Evolutionary conservation across 2,888 invertebrate genomes (phyloP).

Genomic region (Drosophila testacea): DNA sequence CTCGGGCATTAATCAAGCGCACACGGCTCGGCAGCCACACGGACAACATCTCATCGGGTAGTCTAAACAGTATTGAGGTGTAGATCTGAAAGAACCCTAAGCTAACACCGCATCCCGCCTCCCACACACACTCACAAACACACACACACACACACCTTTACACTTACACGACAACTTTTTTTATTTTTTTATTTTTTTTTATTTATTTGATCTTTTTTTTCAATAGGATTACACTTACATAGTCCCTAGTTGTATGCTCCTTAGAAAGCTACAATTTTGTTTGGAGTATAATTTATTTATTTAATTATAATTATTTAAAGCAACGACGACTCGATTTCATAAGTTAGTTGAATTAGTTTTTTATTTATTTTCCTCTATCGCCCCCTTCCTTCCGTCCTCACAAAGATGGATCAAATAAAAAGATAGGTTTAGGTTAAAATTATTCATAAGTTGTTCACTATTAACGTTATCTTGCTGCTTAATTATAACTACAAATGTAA

Average conservation of each 20-base stretch:
- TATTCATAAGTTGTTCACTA: slow-evolving; percentile 57
- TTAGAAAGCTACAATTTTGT: slow-evolving; percentile 8
- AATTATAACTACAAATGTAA: slow-evolving; percentile 12
- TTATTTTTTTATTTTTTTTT: slow-evolving; percentile 15
- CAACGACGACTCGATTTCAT: slow-evolving; percentile 37
- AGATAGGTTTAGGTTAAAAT: background rate
- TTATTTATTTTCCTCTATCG: background rate
- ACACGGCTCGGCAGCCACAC: slow-evolving; percentile 85
- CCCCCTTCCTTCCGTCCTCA: background rate
- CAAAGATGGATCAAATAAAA: background rate
- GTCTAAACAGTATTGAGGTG: slow-evolving; percentile 86
- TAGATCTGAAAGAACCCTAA: slow-evolving; percentile 37
- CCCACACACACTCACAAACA: too few species aligned
- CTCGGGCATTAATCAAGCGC: slow-evolving; percentile 83
- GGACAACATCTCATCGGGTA: slow-evolving; percentile 85
- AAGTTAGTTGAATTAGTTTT: slow-evolving; percentile 26
- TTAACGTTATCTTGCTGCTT: slow-evolving; percentile 57
- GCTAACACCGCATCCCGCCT: slow-evolving; percentile 1
- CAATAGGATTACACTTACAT: background rate
- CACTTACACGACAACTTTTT: slow-evolving; percentile 9
- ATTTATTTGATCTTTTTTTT: slow-evolving; percentile 24
- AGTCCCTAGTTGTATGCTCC: background rate
- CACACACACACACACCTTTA: slow-evolving; percentile 4
- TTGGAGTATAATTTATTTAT: slow-evolving; percentile 60
- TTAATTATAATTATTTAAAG: slow-evolving; percentile 45